phyloP scores from a whole-genome alignment of 1,140 invertebrate genomes.

The Chironomus striatipennis region DNA sequence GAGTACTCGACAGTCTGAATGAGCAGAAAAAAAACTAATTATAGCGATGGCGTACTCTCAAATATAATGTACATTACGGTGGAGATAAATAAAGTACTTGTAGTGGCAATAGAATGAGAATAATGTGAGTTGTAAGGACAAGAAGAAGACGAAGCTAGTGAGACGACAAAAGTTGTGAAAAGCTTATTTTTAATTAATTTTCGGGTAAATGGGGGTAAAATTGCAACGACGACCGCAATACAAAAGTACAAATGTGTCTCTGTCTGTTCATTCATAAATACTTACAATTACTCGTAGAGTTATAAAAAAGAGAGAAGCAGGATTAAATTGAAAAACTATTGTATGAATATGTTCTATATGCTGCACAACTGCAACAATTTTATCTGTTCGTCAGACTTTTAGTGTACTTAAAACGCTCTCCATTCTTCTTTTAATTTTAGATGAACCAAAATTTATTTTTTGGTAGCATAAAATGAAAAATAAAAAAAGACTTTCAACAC shows the following conservation, averaged over 20 bases:
- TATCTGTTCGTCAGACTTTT: no score
- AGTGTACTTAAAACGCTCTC: no score
- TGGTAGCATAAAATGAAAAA: no score
- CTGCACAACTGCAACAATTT: no score
- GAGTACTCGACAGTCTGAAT: background rate
- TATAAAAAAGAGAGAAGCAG: background rate
- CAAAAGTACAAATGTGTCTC: conserved; percentile 4
- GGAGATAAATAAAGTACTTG: background rate
- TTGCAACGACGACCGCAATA: conserved; percentile 6
- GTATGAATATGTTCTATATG: no score
- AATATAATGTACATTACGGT: background rate
- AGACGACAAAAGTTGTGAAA: background rate
- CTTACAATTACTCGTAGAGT: background rate
- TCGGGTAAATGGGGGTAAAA: background rate
- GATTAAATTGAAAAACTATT: background rate
- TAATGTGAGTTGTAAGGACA: background rate
- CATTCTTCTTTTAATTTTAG: no score
- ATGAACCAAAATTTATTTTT: no score
- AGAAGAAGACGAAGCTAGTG: background rate
- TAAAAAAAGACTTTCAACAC: no score
- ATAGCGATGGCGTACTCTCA: background rate
- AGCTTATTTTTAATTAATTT: conserved; percentile 10
- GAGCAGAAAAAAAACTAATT: background rate
- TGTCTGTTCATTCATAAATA: background rate
- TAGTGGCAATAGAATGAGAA: background rate